Evolutionary conservation across 1,140 invertebrate genomes (phyloP).

Genomic region (Drosophila baimaii): DNA sequence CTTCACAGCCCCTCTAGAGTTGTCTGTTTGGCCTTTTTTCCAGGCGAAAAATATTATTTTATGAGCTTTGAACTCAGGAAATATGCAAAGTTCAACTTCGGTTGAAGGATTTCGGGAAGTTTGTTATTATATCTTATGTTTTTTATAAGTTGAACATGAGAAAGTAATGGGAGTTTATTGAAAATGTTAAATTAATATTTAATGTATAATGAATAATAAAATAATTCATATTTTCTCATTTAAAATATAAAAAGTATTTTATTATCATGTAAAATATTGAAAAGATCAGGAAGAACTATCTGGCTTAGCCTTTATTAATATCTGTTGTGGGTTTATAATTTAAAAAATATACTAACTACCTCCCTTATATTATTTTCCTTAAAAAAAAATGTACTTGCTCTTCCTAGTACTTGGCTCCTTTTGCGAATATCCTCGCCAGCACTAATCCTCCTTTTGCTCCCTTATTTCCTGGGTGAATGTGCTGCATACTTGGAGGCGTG

Average conservation of each 20-base stretch:
- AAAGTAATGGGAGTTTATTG: neutral
- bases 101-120: too few species aligned
- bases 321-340: neutral
- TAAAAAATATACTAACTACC: neutral
- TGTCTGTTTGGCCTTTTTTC: slow-evolving; percentile 15
- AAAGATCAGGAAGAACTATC: too few species aligned
- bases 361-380: neutral
- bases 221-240: too few species aligned
- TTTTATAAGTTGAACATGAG: neutral
- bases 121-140: neutral
- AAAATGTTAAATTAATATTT: neutral
- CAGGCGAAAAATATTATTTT: neutral
- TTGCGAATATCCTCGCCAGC: neutral
- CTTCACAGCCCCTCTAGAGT: neutral
- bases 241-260: neutral
- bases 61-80: neutral
- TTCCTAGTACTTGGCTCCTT: neutral
- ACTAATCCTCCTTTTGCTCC: slow-evolving; percentile 9
- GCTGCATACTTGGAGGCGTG: slow-evolving; percentile 72
- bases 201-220: too few species aligned
- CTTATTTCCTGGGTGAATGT: slow-evolving; percentile 40
- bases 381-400: neutral
- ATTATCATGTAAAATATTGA: neutral
- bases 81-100: neutral
- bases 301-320: too few species aligned